Conservation (phyloP, 2,888 invertebrate genomes). For the Stictocephala bisonia region DNA sequence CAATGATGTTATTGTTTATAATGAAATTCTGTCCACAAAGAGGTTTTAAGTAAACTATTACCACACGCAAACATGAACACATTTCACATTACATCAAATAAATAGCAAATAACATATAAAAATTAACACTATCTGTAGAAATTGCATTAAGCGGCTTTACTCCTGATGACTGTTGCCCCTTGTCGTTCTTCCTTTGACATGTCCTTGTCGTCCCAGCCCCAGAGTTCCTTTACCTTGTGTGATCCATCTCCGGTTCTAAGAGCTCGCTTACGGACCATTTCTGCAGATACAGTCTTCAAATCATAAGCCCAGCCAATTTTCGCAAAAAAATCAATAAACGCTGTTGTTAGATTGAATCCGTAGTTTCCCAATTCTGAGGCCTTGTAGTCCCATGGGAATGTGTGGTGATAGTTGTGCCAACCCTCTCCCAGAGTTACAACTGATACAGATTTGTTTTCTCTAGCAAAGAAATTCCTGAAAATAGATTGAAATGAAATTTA, state of each 20-base stretch:
- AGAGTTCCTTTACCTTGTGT: conserved; percentile 53
- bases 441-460: conserved; percentile 56
- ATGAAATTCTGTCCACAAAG: no score
- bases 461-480: conserved; percentile 55
- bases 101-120: no score
- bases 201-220: conserved; percentile 59
- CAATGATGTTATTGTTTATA: no score
- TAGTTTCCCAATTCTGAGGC: conserved; percentile 79
- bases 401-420: conserved; percentile 65
- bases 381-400: conserved; percentile 76
- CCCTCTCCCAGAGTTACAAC: conserved; percentile 56
- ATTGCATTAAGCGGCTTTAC: conserved; percentile 39
- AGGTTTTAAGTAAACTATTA: no score
- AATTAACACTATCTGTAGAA: no score
- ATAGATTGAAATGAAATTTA: no score
- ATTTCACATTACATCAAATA: no score
- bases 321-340: conserved; percentile 83
- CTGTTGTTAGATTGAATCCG: conserved; percentile 78
- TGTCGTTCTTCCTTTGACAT: conserved; percentile 53
- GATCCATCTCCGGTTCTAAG: conserved; percentile 71
- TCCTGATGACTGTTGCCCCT: conserved; percentile 51
- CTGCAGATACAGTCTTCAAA: conserved; percentile 80
- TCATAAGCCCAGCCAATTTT: conserved; percentile 90
- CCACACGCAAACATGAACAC: no score
- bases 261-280: conserved; percentile 76